Evolutionary conservation across 2,888 invertebrate species (phyloP), one percentile per base, ranked within the genome.

Genomic region (Brachyopa scutellaris): DNA sequence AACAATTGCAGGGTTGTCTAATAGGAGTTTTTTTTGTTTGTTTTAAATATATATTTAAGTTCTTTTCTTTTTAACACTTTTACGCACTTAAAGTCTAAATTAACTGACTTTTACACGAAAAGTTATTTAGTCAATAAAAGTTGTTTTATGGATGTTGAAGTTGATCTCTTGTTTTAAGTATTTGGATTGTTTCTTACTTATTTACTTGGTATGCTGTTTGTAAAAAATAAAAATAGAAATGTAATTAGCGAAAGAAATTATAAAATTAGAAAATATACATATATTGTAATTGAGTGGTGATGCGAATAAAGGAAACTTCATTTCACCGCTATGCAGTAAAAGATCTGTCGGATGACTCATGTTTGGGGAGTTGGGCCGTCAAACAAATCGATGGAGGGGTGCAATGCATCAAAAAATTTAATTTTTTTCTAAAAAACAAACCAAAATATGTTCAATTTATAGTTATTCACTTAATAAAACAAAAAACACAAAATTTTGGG

Each of bases 271-370:
- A n/a, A n/a, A n/a, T n/a, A n/a, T n/a, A n/a, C n/a, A 42, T 70
- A 57, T 47, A 31, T 36, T 33, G 7, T n/a, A 49, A 21, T 40
- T 4, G 13, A 40, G 40, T 26, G 42, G 13, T 53, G 67, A 42
- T 38, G 15, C 36, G 47, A 49, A 51, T 64, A 51, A 11, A 29
- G 53, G 53, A 67, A 53, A 61, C 13, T 36, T 17, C 36, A 21
- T 36, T 23, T 42, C 3, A 38, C 21, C 29, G 13, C 17, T 38
- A 13, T 57, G 36, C 47, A 23, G 33, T 17, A 26, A 49, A 40
- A 15, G 19, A 47, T 57, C 31, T 38, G 21, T 61, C 33, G 38
- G 47, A 40, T 80, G 79, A 74, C 40, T 80, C 79, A 80, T 42
- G 26, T 26, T 17, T 40, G 17, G 33, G 57, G 45, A 53, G 55